Percentiles rank a stretch among this genome's conserved stretches.
phyloP scores from a whole-genome alignment of 92 coral and sea anemone species.

The Umimayanthus chanpuru region DNA sequence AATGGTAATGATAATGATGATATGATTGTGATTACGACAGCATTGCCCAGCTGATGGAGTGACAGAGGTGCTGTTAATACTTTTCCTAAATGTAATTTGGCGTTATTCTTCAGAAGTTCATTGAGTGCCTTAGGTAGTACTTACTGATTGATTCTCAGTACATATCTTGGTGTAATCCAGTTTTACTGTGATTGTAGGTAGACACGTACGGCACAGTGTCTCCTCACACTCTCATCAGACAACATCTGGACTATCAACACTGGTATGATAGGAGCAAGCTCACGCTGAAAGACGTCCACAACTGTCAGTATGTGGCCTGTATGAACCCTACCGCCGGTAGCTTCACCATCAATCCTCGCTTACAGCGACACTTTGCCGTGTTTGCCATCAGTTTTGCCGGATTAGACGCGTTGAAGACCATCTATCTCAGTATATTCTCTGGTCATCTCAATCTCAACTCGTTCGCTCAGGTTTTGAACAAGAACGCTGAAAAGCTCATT shows the following conservation, averaged over 20 bases:
- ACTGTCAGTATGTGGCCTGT: conserved; percentile 98
- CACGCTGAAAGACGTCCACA: conserved; percentile 90
- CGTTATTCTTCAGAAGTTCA: too few relatives aligned
- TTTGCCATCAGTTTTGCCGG: conserved; percentile 99
- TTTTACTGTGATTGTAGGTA: conserved; percentile 67
- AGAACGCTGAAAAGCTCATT: conserved; percentile 81
- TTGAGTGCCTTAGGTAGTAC: too few relatives aligned
- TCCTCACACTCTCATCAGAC: conserved; percentile 98
- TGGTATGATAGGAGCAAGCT: conserved; percentile 97
- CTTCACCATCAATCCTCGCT: conserved; percentile 99
- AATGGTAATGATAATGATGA: not conserved
- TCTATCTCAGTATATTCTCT: conserved; percentile 88
- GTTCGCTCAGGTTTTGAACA: conserved; percentile 67
- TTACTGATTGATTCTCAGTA: not conserved
- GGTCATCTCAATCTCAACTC: conserved; percentile 79
- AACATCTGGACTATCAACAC: conserved; percentile 94
- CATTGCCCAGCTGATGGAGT: not conserved
- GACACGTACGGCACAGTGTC: conserved; percentile 99
- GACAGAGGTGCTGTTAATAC: not conserved
- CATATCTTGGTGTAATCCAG: not conserved
- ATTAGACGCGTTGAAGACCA: conserved; percentile 95
- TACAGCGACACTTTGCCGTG: conserved; percentile 97
- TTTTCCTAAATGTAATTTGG: too few relatives aligned
- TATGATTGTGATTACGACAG: not conserved
- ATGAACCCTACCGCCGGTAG: conserved; percentile 99